These are phyloP conservation scores for Valencia hispanica DNA, from an alignment of 2,797 vertebrate genomes.

Conservation along the genomic window DNA sequence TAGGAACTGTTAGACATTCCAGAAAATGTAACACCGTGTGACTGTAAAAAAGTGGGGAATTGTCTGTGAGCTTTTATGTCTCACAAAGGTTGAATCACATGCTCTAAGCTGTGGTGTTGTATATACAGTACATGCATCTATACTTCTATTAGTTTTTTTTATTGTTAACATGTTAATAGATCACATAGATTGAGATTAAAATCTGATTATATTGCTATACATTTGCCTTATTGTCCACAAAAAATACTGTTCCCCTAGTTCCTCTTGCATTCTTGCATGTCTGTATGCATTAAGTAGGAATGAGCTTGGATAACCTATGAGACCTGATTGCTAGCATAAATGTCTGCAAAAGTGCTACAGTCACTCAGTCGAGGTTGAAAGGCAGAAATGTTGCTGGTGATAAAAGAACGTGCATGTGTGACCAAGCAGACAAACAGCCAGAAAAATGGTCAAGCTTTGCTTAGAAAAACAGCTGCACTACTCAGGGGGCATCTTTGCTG, in stretches of 20 bases:
- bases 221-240: constrained; percentile 7
- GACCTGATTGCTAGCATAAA: constrained; percentile 50
- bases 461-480: constrained; percentile 30
- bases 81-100: no score
- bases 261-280: constrained; percentile 7
- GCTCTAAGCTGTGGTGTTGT: constrained; percentile 20
- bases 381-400: constrained; percentile 57
- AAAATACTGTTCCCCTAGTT: constrained; percentile 14
- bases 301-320: constrained; percentile 14
- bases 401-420: constrained; percentile 57
- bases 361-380: constrained; percentile 60
- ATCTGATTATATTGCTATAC: constrained; percentile 14
- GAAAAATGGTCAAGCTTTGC: constrained; percentile 53
- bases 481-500: constrained; percentile 24
- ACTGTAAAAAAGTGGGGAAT: no score
- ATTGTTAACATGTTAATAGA: constrained; percentile 45
- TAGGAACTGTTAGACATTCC: no score
- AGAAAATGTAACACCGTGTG: no score
- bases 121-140: constrained; percentile 5
- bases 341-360: constrained; percentile 34
- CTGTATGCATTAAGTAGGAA: constrained; percentile 10
- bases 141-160: constrained; percentile 44
- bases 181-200: not conserved
- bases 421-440: constrained; percentile 58
- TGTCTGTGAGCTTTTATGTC: not conserved